Conservation (phyloP, 92 coral and sea anemone genomes). For the Heliopora coerulea region DNA sequence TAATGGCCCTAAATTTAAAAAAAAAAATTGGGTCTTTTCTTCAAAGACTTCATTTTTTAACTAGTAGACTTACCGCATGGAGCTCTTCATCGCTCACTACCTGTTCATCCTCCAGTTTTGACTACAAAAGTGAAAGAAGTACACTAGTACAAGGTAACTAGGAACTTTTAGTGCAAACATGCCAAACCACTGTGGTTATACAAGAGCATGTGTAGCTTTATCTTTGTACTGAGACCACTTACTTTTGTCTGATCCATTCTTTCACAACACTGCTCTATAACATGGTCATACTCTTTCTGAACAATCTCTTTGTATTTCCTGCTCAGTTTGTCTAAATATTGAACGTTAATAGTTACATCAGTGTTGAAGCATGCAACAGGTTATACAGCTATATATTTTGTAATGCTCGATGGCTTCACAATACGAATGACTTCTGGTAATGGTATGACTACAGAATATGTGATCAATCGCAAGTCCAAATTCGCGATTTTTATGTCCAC, state of each 20-base stretch:
- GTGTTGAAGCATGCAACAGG: too few species aligned
- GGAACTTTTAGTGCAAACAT: too few species aligned
- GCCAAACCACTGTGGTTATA: not conserved
- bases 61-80: constrained; percentile 58
- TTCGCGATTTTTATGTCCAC: too few species aligned
- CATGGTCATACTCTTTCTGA: constrained; percentile 76
- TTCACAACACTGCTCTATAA: constrained; percentile 68
- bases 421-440: too few species aligned
- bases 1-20: too few species aligned
- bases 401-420: too few species aligned
- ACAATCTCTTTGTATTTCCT: constrained; percentile 69
- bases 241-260: constrained; percentile 82
- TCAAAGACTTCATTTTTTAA: not conserved
- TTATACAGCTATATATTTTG: too few species aligned
- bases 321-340: constrained; percentile 67
- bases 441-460: too few species aligned
- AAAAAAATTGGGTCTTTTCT: not conserved
- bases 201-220: too few species aligned
- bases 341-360: not conserved
- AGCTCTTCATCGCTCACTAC: constrained; percentile 69
- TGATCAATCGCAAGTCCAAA: too few species aligned
- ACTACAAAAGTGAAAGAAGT: not conserved
- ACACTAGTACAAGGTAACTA: too few species aligned
- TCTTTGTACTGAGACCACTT: not conserved
- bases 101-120: constrained; percentile 48